A percentile compares a stretch with the other conserved stretches of the same genome.
These are phyloP conservation scores for Todiramphus saurophagus DNA, from an alignment of 2,113 vertebrate genomes.

Conservation along the genomic window DNA sequence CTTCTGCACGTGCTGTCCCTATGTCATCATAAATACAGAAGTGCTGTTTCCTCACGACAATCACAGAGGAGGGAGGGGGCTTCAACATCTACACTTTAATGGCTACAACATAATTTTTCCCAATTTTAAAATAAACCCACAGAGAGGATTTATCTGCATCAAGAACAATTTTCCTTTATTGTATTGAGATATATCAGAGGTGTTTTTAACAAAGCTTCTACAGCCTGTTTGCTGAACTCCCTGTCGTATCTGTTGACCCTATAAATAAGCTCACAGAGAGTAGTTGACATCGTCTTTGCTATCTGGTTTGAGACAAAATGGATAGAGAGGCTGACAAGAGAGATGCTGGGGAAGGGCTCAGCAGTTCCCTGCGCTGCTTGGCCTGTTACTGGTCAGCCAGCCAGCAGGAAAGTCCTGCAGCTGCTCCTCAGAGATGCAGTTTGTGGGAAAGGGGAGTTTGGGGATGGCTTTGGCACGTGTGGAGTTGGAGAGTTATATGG, in stretches of 20 bases:
- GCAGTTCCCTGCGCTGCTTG: background rate
- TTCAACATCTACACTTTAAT: background rate
- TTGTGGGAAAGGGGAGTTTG: background rate
- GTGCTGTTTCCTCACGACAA: background rate
- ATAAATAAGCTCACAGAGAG: background rate
- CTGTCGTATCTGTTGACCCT: background rate
- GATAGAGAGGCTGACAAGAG: background rate
- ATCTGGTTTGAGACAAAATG: background rate
- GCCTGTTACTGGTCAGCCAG: background rate
- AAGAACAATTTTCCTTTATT: background rate
- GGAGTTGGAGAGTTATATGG: background rate
- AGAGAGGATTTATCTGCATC: background rate
- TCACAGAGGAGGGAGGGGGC: background rate
- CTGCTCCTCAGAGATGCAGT: background rate
- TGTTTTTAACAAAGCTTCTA: background rate
- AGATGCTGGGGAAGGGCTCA: background rate
- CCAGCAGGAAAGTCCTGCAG: accelerated
- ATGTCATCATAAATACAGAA: background rate
- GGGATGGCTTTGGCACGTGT: background rate
- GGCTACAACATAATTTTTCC: background rate
- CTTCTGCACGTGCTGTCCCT: background rate
- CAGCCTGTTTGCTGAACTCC: background rate
- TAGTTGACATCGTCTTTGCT: background rate
- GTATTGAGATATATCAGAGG: background rate
- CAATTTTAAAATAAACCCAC: background rate